These are phyloP conservation scores for Pampusana beccarii DNA, from an alignment of 2,113 vertebrate genomes.

Conservation along the genomic window DNA sequence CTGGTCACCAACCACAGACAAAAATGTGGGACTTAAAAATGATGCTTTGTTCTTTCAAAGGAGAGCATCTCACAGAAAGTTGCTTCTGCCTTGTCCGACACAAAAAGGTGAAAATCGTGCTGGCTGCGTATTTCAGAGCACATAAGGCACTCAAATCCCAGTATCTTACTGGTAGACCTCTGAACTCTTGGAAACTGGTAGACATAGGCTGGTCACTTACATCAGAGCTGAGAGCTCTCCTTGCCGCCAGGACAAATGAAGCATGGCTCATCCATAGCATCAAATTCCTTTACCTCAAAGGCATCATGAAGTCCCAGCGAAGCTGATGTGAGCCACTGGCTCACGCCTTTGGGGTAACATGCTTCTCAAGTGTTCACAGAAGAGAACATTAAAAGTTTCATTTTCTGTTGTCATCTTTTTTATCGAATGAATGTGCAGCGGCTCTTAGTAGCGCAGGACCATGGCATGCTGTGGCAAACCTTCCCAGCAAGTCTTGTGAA, in stretches of 20 bases:
- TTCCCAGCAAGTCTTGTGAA: not conserved
- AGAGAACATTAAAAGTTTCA: slow-evolving; percentile 33
- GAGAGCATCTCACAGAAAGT: not conserved
- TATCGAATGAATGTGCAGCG: not conserved
- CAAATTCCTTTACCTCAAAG: not conserved
- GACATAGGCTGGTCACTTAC: not conserved
- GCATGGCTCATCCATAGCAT: not conserved
- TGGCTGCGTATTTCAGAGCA: not conserved
- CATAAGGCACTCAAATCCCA: not conserved
- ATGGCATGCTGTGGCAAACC: not conserved
- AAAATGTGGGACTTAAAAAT: not conserved
- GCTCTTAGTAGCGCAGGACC: not conserved
- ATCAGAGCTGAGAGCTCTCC: not conserved
- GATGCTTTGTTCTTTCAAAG: not conserved
- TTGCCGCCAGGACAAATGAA: not conserved
- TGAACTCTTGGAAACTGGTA: not conserved
- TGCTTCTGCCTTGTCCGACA: not conserved
- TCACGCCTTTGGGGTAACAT: not conserved
- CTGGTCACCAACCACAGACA: not conserved
- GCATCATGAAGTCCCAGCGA: not conserved
- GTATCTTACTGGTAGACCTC: not conserved
- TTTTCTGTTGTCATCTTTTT: slow-evolving; percentile 9
- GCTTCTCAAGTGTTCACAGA: not conserved
- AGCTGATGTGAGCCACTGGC: not conserved
- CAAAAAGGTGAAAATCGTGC: not conserved